phyloP scores from a whole-genome alignment of 2,888 invertebrate genomes.

The Carcina quercana region DNA sequence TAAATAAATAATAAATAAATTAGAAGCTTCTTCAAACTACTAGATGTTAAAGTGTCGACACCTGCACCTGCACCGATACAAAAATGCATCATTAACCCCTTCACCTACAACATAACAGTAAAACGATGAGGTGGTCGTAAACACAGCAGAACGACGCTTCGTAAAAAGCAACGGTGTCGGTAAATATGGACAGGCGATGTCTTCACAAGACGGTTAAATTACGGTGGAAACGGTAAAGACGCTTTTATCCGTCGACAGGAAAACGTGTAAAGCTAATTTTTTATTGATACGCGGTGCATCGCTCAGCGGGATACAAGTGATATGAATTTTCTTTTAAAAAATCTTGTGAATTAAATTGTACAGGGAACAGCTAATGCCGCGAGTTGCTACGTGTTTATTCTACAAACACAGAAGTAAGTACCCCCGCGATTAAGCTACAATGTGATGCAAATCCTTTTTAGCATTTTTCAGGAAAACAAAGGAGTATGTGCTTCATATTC shows the following conservation, averaged over 20 bases:
- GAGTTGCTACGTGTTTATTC: conserved; percentile 14
- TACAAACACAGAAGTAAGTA: conserved; percentile 15
- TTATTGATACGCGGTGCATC: conserved; percentile 30
- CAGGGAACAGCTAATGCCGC: too few relatives aligned
- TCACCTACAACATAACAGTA: conserved; percentile 55
- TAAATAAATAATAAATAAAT: too few relatives aligned
- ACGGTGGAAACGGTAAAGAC: conserved; percentile 35
- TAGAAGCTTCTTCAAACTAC: too few relatives aligned
- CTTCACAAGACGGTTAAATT: conserved; percentile 34
- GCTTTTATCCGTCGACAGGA: conserved; percentile 29
- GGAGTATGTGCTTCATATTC: conserved; percentile 8
- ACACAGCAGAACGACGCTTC: conserved; percentile 46
- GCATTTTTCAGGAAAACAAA: conserved; percentile 15
- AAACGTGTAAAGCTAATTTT: conserved; percentile 39
- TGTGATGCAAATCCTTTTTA: conserved; percentile 20
- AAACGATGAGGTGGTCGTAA: conserved; percentile 55
- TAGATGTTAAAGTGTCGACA: too few relatives aligned
- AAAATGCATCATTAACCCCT: conserved; percentile 59
- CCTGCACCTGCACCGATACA: conserved; percentile 39
- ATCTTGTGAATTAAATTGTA: not conserved
- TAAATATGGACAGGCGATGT: conserved; percentile 66
- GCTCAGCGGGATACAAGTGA: conserved; percentile 14
- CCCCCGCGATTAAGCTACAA: conserved; percentile 15
- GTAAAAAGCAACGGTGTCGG: conserved; percentile 64
- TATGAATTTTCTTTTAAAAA: conserved; percentile 1